Evolutionary conservation across 2,113 vertebrate species (phyloP), one percentile per base, ranked within the genome.

Genomic region (Plecturocebus donacophilus): DNA sequence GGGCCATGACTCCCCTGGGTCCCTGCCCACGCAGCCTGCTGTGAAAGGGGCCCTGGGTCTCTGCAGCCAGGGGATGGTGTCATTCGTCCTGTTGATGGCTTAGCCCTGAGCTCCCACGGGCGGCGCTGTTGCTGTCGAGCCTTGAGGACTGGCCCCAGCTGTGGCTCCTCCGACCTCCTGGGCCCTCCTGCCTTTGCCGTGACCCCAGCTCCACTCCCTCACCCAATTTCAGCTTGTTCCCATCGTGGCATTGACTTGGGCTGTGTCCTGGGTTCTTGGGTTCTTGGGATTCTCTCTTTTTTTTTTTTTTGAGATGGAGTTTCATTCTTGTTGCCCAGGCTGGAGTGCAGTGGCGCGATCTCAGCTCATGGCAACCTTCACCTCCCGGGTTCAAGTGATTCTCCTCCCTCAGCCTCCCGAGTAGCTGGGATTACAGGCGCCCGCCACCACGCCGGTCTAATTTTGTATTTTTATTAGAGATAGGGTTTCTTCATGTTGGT

Each of bases 171-270:
- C 40, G 8, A 8, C 14, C 2, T 1, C 40, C 64, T 77, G 42
- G 7, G 16, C 25, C n/a, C 30, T 0, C 8, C 32, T 42, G 21
- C 40, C 54, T 49, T 45, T 73, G 30, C 1, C 6, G 45, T 54
- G 90, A 54, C 32, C n/a, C 54, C 30, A 35, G 79, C n/a, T 6
- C 52, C 35, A 10, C 49, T 42, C 20, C 25, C 58, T 38, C 7
- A 45, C 35, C 49, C 40, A 40, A 0, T 25, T 61, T 47, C 8
- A n/a, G 70, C 58, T 54, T 12, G 27, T n/a, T n/a, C 30, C 13
- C 38, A 32, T 35, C n/a, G 38, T 6, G 1, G 32, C 61, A 27
- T 25, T 42, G 0, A 0, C 83, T 61, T 40, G 6, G 27, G 40
- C 76, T 45, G 40, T 23, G 27, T 64, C 70, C 52, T 54, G n/a